Conservation (phyloP, 2,113 vertebrate genomes). For the Hydrolagus affinis region DNA sequence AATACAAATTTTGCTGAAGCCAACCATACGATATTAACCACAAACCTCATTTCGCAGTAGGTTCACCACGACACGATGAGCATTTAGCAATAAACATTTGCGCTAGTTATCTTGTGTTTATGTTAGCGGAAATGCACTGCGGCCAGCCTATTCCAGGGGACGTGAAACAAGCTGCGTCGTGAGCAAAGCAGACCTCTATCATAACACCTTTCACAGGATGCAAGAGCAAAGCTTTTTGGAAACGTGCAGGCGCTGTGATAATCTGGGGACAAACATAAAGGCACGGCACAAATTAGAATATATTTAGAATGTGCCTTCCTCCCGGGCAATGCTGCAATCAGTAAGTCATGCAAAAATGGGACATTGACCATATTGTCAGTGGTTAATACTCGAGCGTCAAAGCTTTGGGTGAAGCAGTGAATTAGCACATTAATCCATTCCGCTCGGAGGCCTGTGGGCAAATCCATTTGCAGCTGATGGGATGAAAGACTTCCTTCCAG, state of each 20-base stretch:
- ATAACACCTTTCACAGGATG: neutral
- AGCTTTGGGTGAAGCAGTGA: neutral
- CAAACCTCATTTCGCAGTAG: neutral
- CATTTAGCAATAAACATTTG: constrained; percentile 17
- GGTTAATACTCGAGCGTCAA: neutral
- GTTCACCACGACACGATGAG: neutral
- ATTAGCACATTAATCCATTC: neutral
- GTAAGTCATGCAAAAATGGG: neutral
- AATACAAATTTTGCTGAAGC: neutral
- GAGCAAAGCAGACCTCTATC: neutral
- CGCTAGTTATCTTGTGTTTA: neutral
- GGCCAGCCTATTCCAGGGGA: neutral
- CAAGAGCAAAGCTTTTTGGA: neutral
- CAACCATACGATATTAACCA: constrained; percentile 14
- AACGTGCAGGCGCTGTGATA: neutral
- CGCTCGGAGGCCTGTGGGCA: neutral
- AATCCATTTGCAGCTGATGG: neutral
- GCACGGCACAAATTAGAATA: neutral
- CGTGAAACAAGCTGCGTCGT: neutral
- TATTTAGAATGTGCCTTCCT: neutral
- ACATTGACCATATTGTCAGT: neutral
- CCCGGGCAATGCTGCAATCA: neutral
- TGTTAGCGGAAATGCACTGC: neutral
- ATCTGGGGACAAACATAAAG: neutral
- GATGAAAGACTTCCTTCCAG: neutral